These are phyloP conservation scores for Leptinotarsa texana DNA, from an alignment of 1,140 invertebrate genomes.

Conservation along the genomic window DNA sequence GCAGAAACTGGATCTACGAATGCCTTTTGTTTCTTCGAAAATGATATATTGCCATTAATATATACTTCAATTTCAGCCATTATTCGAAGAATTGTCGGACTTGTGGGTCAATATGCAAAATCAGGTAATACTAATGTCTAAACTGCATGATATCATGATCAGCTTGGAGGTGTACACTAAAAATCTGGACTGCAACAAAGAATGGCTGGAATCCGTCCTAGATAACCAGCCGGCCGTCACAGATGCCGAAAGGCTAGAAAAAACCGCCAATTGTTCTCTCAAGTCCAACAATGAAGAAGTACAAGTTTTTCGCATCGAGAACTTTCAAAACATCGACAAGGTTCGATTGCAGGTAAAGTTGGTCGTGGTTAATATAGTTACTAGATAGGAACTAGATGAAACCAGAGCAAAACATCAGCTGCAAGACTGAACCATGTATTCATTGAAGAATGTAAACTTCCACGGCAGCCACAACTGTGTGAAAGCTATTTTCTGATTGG, in stretches of 20 bases:
- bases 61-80: slow-evolving; percentile 58
- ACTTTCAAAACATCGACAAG: slow-evolving; percentile 55
- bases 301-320: slow-evolving; percentile 54
- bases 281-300: slow-evolving; percentile 42
- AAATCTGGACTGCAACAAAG: slow-evolving; percentile 52
- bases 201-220: slow-evolving; percentile 27
- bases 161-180: slow-evolving; percentile 58
- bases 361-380: background rate
- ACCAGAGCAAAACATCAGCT: background rate
- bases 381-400: slow-evolving; percentile 3
- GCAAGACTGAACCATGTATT: no score
- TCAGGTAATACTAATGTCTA: slow-evolving; percentile 64
- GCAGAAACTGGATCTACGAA: no score
- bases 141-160: slow-evolving; percentile 61
- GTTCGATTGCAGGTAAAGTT: slow-evolving; percentile 55
- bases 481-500: no score
- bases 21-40: no score
- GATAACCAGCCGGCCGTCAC: slow-evolving; percentile 42
- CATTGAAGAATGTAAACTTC: no score
- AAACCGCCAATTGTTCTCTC: slow-evolving; percentile 33
- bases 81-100: slow-evolving; percentile 65
- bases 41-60: no score
- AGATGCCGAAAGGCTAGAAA: slow-evolving; percentile 58
- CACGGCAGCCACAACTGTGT: no score
- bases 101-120: slow-evolving; percentile 68